A percentile compares a stretch with the other conserved stretches of the same genome.
Conservation (phyloP, 2,888 invertebrate species). For the Papilio elwesi region DNA sequence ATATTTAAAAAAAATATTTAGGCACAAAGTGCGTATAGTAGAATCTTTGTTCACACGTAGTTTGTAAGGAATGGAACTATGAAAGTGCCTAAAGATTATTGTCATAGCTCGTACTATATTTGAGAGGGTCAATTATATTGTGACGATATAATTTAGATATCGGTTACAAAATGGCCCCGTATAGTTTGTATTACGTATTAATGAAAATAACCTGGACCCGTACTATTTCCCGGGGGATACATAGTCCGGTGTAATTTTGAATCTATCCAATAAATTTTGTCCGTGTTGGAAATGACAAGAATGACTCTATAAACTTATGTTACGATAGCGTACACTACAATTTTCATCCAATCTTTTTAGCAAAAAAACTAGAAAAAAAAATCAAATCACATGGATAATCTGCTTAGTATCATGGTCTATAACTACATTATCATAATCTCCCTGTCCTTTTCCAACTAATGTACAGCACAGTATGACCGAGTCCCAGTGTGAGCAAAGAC, state of each 20-base stretch:
- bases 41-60: too few relatives aligned
- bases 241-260: constrained; percentile 19
- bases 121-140: constrained; percentile 7
- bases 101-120: background rate
- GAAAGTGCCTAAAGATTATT: background rate
- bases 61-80: background rate
- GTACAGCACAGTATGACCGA: too few relatives aligned
- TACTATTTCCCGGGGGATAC: constrained; percentile 5
- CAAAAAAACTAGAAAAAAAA: too few relatives aligned
- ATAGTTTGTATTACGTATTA: constrained; percentile 23
- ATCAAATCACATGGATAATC: too few relatives aligned
- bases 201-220: constrained; percentile 13
- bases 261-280: constrained; percentile 6
- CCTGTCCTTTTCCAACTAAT: too few relatives aligned
- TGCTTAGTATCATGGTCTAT: too few relatives aligned
- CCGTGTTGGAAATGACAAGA: constrained; percentile 11
- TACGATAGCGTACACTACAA: background rate
- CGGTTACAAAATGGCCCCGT: constrained; percentile 20
- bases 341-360: background rate
- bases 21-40: too few relatives aligned
- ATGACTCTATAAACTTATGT: constrained; percentile 8
- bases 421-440: too few relatives aligned
- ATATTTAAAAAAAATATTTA: too few relatives aligned
- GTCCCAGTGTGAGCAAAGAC: too few relatives aligned
- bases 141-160: constrained; percentile 18